These are phyloP conservation scores for Lontra canadensis DNA, from an alignment of 2,113 vertebrate species.

Conservation along the genomic window DNA sequence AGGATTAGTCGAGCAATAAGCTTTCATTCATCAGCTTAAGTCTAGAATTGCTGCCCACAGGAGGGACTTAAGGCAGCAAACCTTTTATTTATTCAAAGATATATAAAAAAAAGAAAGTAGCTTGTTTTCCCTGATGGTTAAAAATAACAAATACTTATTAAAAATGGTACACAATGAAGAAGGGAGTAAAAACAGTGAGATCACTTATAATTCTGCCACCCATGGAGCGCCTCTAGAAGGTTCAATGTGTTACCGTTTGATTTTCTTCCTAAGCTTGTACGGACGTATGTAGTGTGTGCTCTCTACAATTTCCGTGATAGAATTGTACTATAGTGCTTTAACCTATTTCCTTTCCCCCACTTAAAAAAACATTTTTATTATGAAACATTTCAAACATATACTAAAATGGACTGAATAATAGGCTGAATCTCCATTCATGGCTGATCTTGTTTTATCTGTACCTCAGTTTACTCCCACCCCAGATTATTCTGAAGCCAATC, in stretches of 20 bases:
- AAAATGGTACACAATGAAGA: neutral
- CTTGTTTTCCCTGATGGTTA: neutral
- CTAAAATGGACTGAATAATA: neutral
- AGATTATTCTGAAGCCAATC: neutral
- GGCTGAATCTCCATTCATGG: neutral
- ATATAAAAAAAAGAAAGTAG: neutral
- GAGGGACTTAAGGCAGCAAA: neutral
- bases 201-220: neutral
- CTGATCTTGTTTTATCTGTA: neutral
- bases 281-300: neutral
- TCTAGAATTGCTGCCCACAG: neutral
- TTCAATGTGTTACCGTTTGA: neutral
- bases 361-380: neutral
- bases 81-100: slow-evolving; percentile 1
- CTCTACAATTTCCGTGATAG: neutral
- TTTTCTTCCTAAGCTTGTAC: neutral
- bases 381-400: neutral
- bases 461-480: neutral
- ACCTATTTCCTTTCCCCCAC: neutral
- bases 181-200: neutral
- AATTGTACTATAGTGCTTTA: neutral
- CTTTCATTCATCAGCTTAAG: slow-evolving; percentile 8
- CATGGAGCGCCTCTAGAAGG: neutral
- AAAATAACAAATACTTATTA: neutral
- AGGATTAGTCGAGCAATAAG: neutral